Evolutionary conservation across 35 echinoderm and acorn worm genomes (phyloP).

Genomic region (Heliocidaris erythrogramma): DNA sequence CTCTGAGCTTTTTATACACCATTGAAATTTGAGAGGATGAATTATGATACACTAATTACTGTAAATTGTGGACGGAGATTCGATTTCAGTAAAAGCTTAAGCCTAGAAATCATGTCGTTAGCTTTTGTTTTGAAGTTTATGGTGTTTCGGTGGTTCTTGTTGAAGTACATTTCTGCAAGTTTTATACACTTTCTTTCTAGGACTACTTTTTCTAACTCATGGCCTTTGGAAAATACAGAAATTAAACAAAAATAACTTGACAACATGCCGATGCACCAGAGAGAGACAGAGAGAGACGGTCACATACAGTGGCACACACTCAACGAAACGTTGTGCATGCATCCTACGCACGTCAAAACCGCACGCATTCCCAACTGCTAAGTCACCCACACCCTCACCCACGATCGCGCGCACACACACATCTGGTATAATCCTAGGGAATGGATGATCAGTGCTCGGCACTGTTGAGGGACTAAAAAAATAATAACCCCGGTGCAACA

Average conservation of each 20-base stretch:
- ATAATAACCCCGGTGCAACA: conserved; percentile 40
- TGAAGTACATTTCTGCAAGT: neutral
- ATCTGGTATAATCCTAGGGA: neutral
- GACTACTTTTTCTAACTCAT: neutral
- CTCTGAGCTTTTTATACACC: neutral
- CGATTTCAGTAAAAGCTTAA: neutral
- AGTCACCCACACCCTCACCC: neutral
- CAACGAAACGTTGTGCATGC: neutral
- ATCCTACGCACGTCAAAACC: neutral
- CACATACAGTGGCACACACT: neutral
- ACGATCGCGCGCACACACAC: neutral
- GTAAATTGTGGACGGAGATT: neutral
- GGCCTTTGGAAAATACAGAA: neutral
- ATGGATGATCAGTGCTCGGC: neutral
- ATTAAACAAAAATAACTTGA: neutral
- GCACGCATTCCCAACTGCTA: neutral
- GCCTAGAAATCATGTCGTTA: neutral
- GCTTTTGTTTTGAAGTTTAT: neutral
- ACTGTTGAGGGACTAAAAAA: conserved; percentile 14
- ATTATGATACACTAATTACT: neutral
- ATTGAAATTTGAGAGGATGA: neutral
- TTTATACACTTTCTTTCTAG: neutral
- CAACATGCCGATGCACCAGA: neutral
- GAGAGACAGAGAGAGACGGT: neutral
- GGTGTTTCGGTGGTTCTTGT: neutral